Evolutionary conservation across 2,113 vertebrate genomes (phyloP).

Genomic region (Condylura cristata): DNA sequence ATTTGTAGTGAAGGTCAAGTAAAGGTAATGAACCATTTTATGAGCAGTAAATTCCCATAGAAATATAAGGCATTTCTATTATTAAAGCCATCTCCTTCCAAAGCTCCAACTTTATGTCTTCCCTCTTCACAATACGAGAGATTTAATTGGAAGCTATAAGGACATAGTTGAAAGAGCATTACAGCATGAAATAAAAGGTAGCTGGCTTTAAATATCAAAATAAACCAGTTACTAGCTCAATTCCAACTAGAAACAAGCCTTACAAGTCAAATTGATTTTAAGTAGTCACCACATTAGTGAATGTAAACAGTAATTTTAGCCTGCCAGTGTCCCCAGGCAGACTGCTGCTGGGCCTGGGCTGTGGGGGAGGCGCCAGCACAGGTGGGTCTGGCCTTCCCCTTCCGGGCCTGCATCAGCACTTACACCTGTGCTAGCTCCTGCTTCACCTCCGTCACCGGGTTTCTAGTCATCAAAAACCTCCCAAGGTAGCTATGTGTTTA

Average conservation of each 20-base stretch:
- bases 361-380: no score
- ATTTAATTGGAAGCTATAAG: not conserved
- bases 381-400: no score
- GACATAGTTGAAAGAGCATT: not conserved
- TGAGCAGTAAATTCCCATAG: not conserved
- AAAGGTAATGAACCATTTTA: not conserved
- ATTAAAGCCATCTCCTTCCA: not conserved
- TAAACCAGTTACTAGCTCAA: conserved; percentile 23
- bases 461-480: not conserved
- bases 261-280: not conserved
- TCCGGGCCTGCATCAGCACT: not conserved
- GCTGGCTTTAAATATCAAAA: not conserved
- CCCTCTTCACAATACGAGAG: not conserved
- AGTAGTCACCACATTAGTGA: not conserved
- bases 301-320: not conserved
- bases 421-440: no score
- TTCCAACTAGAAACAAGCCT: not conserved
- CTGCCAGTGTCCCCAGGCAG: not conserved
- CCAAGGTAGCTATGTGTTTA: not conserved
- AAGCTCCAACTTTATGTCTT: not conserved
- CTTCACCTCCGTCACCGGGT: not conserved
- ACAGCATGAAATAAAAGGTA: not conserved
- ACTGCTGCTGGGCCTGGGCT: rapidly evolving
- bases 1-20: not conserved
- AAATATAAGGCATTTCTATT: not conserved